Percentiles rank a stretch among this genome's conserved stretches.
These are phyloP conservation scores for Corythornis cristatus DNA, from an alignment of 2,113 vertebrate species.

Conservation along the genomic window DNA sequence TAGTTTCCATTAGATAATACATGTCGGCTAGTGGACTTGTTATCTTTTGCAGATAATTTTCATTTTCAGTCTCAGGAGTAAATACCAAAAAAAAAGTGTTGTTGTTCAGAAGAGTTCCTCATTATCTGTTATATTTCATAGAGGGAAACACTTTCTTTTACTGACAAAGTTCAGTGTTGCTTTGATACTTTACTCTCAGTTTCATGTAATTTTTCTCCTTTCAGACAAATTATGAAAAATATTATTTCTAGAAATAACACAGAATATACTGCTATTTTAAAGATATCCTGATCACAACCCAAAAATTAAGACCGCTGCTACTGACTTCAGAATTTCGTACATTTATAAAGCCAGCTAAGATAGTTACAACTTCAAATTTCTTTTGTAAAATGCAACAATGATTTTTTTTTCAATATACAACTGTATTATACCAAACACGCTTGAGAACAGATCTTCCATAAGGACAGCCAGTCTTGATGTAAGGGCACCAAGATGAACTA, in stretches of 20 bases:
- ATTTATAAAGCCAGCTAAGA: background rate
- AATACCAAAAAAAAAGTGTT: background rate
- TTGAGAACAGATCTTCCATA: background rate
- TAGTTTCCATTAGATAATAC: background rate
- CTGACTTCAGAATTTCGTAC: background rate
- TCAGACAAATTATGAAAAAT: background rate
- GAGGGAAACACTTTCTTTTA: background rate
- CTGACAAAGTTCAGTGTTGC: background rate
- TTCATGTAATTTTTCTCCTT: background rate
- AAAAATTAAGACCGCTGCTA: background rate
- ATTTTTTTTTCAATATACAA: background rate
- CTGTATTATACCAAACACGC: background rate
- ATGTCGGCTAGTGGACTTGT: background rate
- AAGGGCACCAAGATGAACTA: background rate
- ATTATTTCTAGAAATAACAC: background rate
- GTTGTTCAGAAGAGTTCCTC: background rate
- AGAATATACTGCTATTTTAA: background rate
- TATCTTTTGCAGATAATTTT: background rate
- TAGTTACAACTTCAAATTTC: background rate
- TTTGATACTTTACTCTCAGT: background rate
- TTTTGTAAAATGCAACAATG: background rate
- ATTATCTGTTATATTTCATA: background rate
- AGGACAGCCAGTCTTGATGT: background rate
- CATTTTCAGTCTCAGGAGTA: background rate
- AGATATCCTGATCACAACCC: background rate